Evolutionary conservation across 2,888 invertebrate genomes (phyloP), one percentile per base, ranked within the genome.

Genomic region (Dysmachus trigonus): DNA sequence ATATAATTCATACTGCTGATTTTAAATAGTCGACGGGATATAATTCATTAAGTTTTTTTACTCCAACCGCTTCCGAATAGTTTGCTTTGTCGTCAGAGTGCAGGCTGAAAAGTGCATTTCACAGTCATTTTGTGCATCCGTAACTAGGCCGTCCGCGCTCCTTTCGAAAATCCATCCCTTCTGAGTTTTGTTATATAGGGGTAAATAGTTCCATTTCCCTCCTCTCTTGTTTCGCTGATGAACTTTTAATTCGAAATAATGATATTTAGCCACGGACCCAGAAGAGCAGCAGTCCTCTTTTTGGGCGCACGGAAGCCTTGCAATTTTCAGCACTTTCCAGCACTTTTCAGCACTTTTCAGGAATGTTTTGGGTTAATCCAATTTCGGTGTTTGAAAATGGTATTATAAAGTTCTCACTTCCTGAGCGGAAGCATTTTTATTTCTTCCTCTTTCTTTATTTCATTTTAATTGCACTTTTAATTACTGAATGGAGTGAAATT

Each of bases 41-140:
- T 82, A 82, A 82, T 82, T 81, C 81, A 82, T 82, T 53, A 82
- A 82, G 62, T 82, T 82, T 82, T 82, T 82, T 82, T 33, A n/a
- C 53, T 62, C 15, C 53, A n/a, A 1, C 33, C 73, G 7, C n/a
- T 30, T 73, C 13, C 33, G 73, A 41, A 76, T 22, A 38, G 76
- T 30, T 41, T 15, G n/a, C 77, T 77, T 77, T 77, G 41, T 47
- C 41, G 47, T n/a, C n/a, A n/a, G n/a, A n/a, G 27, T 5, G 10
- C 13, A 38, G 22, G 47, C 41, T 4, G 13, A 27, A 8, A n/a
- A n/a, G n/a, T 15, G 27, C 77, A 47, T 47, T 47, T 47, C 30
- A 41, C 15, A 77, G 27, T 51, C 27, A 77, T 77, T n/a, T n/a
- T 77, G 77, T 77, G 47, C 41, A 5, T 7, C 51, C 30, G 38